Evolutionary conservation across 92 coral and sea anemone genomes (phyloP).

Genomic region (Paramuricea clavata): DNA sequence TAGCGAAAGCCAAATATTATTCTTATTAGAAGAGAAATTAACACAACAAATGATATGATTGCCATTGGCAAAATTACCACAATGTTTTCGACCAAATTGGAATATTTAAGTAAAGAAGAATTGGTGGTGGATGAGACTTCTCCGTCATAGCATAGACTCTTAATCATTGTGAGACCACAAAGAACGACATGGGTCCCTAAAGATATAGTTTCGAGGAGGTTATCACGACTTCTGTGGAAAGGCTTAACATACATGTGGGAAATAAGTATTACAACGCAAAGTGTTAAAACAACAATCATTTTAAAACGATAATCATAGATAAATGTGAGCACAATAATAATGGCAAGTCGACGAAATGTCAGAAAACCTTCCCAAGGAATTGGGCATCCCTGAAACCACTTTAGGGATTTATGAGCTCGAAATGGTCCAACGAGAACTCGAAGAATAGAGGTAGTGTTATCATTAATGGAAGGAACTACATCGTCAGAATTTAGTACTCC

Average conservation of each 20-base stretch:
- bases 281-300: not conserved
- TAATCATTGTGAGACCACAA: not conserved
- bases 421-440: conserved; percentile 17
- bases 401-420: not conserved
- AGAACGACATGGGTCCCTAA: not conserved
- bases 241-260: not conserved
- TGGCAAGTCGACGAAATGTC: not conserved
- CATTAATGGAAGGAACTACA: not conserved
- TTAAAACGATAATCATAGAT: conserved; percentile 3
- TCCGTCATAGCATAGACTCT: not conserved
- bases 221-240: not conserved
- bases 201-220: not conserved
- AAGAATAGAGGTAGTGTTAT: not conserved
- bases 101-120: not conserved
- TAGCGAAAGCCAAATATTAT: not conserved
- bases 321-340: conserved; percentile 23
- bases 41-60: not conserved
- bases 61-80: not conserved
- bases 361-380: conserved; percentile 49
- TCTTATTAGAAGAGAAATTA: not conserved
- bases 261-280: conserved; percentile 10
- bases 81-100: not conserved
- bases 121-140: not conserved
- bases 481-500: not conserved
- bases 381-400: not conserved